These are phyloP conservation scores for Drosophila quadrilineata DNA, from an alignment of 1,140 invertebrate genomes.

Conservation along the genomic window DNA sequence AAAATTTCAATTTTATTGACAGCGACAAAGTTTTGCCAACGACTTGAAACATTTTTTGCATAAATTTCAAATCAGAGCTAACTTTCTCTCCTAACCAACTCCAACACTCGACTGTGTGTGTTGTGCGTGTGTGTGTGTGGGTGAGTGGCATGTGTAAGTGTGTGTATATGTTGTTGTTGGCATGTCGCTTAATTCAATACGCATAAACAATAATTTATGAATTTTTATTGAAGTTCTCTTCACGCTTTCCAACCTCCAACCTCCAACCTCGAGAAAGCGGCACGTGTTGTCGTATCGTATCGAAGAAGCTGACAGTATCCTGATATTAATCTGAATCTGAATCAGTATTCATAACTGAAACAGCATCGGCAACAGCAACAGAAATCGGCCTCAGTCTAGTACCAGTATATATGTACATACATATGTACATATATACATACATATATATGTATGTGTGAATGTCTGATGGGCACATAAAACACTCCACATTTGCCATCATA, in stretches of 20 bases:
- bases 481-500: slow-evolving; percentile 25
- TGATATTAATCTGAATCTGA: no score
- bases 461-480: slow-evolving; percentile 24
- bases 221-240: slow-evolving; percentile 48
- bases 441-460: not conserved
- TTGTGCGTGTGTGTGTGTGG: not conserved
- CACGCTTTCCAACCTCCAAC: no score
- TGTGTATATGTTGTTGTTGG: slow-evolving; percentile 1
- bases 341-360: no score
- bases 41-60: slow-evolving; percentile 34
- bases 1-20: slow-evolving; percentile 51
- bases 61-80: slow-evolving; percentile 35
- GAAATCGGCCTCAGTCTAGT: not conserved
- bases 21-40: slow-evolving; percentile 14
- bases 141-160: slow-evolving; percentile 10
- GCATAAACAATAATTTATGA: slow-evolving; percentile 52
- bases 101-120: not conserved
- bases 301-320: no score
- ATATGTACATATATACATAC: not conserved
- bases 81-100: no score
- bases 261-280: no score
- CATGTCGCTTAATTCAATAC: slow-evolving; percentile 48
- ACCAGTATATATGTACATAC: not conserved
- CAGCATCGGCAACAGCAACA: not conserved
- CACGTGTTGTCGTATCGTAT: slow-evolving; percentile 22